Evolutionary conservation across 2,113 vertebrate species (phyloP).

Genomic region (Syngnathus floridae): DNA sequence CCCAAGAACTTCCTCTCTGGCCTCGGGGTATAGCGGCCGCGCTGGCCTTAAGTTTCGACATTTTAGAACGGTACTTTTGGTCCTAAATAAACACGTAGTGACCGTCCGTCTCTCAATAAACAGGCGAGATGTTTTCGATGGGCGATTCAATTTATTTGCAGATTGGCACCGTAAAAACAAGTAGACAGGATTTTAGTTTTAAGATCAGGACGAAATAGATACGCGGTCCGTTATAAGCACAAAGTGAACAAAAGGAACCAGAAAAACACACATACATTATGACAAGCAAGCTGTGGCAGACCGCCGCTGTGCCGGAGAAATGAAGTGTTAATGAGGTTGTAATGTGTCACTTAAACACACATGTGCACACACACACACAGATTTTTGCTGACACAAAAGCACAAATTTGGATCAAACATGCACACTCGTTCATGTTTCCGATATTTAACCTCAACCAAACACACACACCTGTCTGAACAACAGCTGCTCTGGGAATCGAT

Average conservation of each 20-base stretch:
- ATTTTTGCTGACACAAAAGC: constrained; percentile 33
- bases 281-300: not conserved
- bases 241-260: not conserved
- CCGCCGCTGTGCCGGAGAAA: not conserved
- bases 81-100: not conserved
- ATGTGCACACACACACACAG: not conserved
- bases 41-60: constrained; percentile 34
- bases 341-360: not conserved
- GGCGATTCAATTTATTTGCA: not conserved
- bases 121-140: not conserved
- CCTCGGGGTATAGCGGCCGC: constrained; percentile 47
- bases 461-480: constrained; percentile 1
- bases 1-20: constrained; percentile 55
- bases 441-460: constrained; percentile 15
- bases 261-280: not conserved
- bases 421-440: constrained; percentile 16
- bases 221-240: too few species aligned
- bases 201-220: not conserved
- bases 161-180: not conserved
- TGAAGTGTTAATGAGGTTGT: not conserved
- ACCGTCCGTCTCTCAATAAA: not conserved
- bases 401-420: constrained; percentile 21
- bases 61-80: not conserved
- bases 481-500: constrained; percentile 4
- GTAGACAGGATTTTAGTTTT: not conserved